Evolutionary conservation across 1,140 invertebrate species (phyloP), one percentile per base, ranked within the genome.

Genomic region (Drosophila insularis): DNA sequence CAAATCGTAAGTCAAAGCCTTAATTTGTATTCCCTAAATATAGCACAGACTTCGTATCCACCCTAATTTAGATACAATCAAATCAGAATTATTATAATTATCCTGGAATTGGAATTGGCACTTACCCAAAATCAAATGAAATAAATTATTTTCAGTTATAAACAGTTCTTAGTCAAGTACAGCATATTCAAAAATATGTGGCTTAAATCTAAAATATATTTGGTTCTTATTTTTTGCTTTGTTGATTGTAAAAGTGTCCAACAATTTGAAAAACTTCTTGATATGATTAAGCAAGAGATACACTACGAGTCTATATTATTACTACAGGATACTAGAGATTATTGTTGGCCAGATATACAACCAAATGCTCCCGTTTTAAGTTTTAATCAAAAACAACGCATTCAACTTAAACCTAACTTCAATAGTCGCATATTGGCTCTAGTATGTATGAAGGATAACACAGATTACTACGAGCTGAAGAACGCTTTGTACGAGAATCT

Each of bases 381-480:
- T 27, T 63, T 80, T 1, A 68, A 77, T 23, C 32, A n/a, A 0
- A 60, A 60, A 11, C 68, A 89, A 39, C 32, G 14, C 10, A 37
- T 54, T 58, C 23, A 35, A 14, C 50, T 79, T 0, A 65, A 61
- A 10, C 19, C n/a, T 2, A 27, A 1, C 13, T 79, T 81, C 0
- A 71, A 68, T 2, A 60, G 19, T 6, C 63, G 54, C 0, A 50
- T 89, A 2, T 13, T 89, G 8, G 69, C 58, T 2, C 0, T 86
- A 8, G 67, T 80, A 8, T 86, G 84, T 23, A 3, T 77, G 10
- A 50, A 11, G 19, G 17, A 19, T 8, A 13, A 66, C 1, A 27
- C 23, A 1, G 17, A 39, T 3, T 5, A 27, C 27, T 4, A 6
- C 2, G 0, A 37, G 0, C 2, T 55, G 2, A 55, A 80, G 53